Evolutionary conservation across 2,888 invertebrate genomes (phyloP), one percentile per base, ranked within the genome.

Genomic region (Eristalis intricaria): DNA sequence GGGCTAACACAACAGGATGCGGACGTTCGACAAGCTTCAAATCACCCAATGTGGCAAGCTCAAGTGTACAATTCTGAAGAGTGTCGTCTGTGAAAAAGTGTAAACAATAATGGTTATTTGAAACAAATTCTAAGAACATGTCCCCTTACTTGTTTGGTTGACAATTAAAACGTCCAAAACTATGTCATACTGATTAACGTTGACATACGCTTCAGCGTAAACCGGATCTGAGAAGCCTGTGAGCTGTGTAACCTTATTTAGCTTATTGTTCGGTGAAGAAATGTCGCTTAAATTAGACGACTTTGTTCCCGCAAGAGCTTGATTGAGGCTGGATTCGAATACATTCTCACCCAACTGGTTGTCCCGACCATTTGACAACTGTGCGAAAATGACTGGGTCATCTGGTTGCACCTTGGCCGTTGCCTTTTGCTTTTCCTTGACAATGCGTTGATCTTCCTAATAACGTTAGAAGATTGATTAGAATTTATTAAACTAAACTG

Each of bases 141-240:
- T 8, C 13, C 13, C 1, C 35, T n/a, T 84, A 96, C 96, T 96
- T 15, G 99, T 99, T 94, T 99, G 99, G 94, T 99, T 99, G 35
- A 99, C 99, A 89, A 99, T 96, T 32, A 99, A 95, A 58, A 99
- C 99, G 93, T 99, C 99, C 61, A 99, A 95, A 63, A 99, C 99
- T 90, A 99, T 99, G 93, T 99, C 99, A 94, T 99, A 99, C 92
- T 99, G 99, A 93, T 99, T 99, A 89, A 99, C 99, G 93, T 99
- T 97, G 1, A 99, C 99, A 91, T 99, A 98, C n/a, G 99, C 99
- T 94, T 99, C 99, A 0, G 99, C 98, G 93, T 99, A 99, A 84
- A 99, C 99, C 0, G 99, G 99, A 94, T 99, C 99, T 0, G 99
- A 99, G 94, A 99, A 99, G 15, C 99, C 99, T 4, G 99, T 99